Evolutionary conservation across 2,888 invertebrate species (phyloP), one percentile per base, ranked within the genome.

Genomic region (Parapristionchus giblindavisi): DNA sequence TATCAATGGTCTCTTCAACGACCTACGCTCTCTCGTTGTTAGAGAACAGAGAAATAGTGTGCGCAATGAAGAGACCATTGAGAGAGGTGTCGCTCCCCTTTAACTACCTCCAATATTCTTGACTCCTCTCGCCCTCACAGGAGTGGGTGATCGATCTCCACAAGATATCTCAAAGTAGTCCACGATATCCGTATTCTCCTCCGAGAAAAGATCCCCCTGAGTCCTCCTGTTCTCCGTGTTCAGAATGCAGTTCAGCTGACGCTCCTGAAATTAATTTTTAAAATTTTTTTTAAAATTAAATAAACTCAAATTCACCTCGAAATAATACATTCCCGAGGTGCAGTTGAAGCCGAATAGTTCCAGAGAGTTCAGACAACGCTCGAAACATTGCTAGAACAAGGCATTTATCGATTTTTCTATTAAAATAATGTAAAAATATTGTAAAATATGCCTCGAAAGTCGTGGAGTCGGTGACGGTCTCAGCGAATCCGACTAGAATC

Each of bases 401-500:
- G 17, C n/a, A 2, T 29, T 11, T 14, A 48, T 48, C 8, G 48
- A 0, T 38, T 36, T 29, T 63, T 6, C 24, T 32, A 24, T 29
- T 17, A 24, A 58, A 1, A 29, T 32, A 17, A 11, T 56, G 27
- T 56, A 32, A 4, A 1, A n/a, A 43, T 1, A 2, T 27, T 29
- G 3, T 32, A 27, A 29, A 27, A 27, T 56, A 11, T 1, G 54
- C 70, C 54, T 88, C 87, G 71, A 88, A 83, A 0, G 80, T 79
- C n/a, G 84, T 75, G 11, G 87, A 82, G 66, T 88, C 87, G 8
- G 85, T 81, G 24, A 88, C 88, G 3, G 85, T 85, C 70, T 88
- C 88, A 0, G 88, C 88, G 70, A 87, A 93, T 3, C 88, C 88
- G 21, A 88, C 88, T 1, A 88, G 81, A 51, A 88, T 88, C 86